These are phyloP conservation scores for Maccullochella peelii DNA, from an alignment of 2,113 vertebrate genomes.

Conservation along the genomic window DNA sequence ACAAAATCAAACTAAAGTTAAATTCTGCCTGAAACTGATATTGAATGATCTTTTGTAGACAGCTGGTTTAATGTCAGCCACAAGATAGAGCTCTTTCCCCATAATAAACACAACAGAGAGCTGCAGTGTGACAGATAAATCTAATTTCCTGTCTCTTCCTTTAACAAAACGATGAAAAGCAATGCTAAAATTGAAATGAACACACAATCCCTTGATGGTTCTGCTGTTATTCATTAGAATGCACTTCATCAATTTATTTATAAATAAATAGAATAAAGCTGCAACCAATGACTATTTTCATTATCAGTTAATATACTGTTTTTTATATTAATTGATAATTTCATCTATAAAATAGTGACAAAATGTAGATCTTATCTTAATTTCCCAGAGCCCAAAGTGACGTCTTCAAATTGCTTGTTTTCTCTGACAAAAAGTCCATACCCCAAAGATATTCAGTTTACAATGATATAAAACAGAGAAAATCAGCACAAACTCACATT, in stretches of 20 bases:
- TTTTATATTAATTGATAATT: background rate
- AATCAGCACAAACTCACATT: background rate
- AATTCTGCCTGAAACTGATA: background rate
- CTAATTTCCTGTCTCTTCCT: background rate
- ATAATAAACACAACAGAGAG: background rate
- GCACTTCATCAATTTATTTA: background rate
- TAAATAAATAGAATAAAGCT: background rate
- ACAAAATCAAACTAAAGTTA: background rate
- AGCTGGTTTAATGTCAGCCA: background rate
- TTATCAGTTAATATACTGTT: background rate
- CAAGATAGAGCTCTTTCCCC: constrained; percentile 35
- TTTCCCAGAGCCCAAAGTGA: background rate
- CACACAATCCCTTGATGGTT: background rate
- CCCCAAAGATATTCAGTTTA: background rate
- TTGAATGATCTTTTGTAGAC: background rate
- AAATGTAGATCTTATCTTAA: background rate
- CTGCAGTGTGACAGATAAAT: background rate
- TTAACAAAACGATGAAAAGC: background rate
- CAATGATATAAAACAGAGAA: background rate
- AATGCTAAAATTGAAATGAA: background rate
- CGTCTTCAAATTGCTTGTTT: background rate
- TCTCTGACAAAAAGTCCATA: background rate
- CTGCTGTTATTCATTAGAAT: background rate
- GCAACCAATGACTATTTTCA: background rate
- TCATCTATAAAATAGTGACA: background rate